Conservation (phyloP, 2,797 vertebrate genomes). For the Microchirus variegatus region DNA sequence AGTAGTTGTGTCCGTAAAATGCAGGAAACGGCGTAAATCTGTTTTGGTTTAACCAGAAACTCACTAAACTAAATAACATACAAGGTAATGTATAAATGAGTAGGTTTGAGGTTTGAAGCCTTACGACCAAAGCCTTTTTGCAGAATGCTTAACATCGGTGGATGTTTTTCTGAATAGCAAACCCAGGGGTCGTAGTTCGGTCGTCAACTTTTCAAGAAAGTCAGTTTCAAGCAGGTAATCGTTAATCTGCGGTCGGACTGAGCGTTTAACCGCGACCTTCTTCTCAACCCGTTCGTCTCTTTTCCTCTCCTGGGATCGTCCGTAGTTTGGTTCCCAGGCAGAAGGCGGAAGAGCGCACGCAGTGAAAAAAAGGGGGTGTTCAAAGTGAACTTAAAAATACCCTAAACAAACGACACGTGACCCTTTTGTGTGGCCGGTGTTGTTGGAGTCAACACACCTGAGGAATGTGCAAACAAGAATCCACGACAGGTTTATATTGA, state of each 20-base stretch:
- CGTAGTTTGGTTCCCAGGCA: slow-evolving; percentile 69
- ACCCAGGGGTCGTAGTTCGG: background rate
- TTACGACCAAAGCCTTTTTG: background rate
- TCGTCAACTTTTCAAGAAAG: slow-evolving; percentile 4
- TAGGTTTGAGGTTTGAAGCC: background rate
- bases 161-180: background rate
- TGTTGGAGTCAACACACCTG: too few relatives aligned
- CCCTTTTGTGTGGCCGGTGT: too few relatives aligned
- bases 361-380: background rate
- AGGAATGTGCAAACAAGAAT: too few relatives aligned
- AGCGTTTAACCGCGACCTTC: slow-evolving; percentile 25
- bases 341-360: slow-evolving; percentile 30
- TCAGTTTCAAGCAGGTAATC: slow-evolving; percentile 27
- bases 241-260: slow-evolving; percentile 34
- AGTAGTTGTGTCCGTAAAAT: too few relatives aligned
- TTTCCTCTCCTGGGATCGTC: slow-evolving; percentile 61
- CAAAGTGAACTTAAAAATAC: background rate
- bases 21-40: too few relatives aligned
- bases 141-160: background rate
- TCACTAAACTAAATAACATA: background rate
- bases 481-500: too few relatives aligned
- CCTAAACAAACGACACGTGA: background rate
- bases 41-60: too few relatives aligned
- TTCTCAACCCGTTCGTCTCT: slow-evolving; percentile 41
- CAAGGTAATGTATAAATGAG: background rate